phyloP scores from a whole-genome alignment of 2,888 invertebrate genomes.

The Orchestes rusci region DNA sequence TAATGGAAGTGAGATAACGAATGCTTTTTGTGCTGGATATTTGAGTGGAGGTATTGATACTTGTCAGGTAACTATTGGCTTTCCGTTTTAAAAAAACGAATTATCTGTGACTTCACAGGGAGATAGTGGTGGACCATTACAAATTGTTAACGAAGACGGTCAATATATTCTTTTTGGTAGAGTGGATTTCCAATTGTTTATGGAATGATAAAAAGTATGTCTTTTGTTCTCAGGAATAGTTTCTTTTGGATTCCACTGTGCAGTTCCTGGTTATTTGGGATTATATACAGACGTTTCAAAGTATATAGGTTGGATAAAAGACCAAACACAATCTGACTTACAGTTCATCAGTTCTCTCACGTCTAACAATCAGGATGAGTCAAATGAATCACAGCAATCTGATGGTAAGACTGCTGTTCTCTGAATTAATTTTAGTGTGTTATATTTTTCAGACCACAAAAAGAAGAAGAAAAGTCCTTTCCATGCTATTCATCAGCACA shows the following conservation, averaged over 20 bases:
- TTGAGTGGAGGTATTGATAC: slow-evolving; percentile 53
- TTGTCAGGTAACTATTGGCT: slow-evolving; percentile 60
- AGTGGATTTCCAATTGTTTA: slow-evolving; percentile 11
- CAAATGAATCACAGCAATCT: no score
- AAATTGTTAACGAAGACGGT: slow-evolving; percentile 40
- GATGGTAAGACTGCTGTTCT: no score
- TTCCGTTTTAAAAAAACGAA: slow-evolving; percentile 1
- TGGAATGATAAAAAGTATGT: not conserved
- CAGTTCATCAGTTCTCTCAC: no score
- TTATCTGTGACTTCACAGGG: slow-evolving; percentile 47
- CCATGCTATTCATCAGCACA: no score
- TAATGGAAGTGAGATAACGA: slow-evolving; percentile 29
- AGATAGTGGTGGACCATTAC: slow-evolving; percentile 72
- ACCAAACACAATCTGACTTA: slow-evolving; percentile 30
- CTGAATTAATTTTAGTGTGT: no score
- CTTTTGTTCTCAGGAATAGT: slow-evolving; percentile 48
- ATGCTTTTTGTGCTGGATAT: slow-evolving; percentile 51
- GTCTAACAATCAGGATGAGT: no score
- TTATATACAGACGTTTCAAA: slow-evolving; percentile 56
- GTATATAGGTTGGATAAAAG: slow-evolving; percentile 50
- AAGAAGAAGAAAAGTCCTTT: no score
- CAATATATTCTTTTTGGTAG: slow-evolving; percentile 55
- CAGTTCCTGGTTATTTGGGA: slow-evolving; percentile 50
- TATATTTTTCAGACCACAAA: no score
- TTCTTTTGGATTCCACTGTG: slow-evolving; percentile 62